Base-by-base conservation (phyloP, 1,140 invertebrate species). In the Pogonomyrmex barbatus region DNA sequence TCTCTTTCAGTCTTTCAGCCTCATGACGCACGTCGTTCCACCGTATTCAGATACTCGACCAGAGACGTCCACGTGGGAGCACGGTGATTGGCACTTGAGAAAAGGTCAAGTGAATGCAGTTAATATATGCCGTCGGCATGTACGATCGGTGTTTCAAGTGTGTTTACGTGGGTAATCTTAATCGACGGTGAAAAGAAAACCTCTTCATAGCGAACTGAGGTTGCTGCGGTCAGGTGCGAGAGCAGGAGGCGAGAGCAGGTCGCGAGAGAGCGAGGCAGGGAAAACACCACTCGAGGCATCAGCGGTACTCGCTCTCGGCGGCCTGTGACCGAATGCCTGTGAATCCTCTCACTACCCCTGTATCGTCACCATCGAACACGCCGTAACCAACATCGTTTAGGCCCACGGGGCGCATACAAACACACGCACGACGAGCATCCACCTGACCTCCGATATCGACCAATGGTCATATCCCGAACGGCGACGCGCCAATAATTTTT, bases 111-210 rank as follows among this genome's bases (percentile, higher is more conserved):
- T 87, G 89, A 88, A 86, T 90, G 81, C 90, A 85, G 86, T 90
- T 90, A 86, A 91, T 90, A 88, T 54, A 56, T 71, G 67, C 45
- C 45, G 62, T 17, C 60, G 63, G 73, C 71, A 52, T 78, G 71
- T 60, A 82, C 56, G 56, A 81, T 82, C 76, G 24, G 52, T 14
- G 58, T 10, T 42, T 93, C 86, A 54, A 94, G 93, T 88, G 54
- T 91, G 86, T 93, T 93, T 93, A 87, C 93, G 93, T 93, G 93
- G 85, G 60, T 93, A 93, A 94, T 94, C 93, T 93, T 90, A 91
- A 94, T 94, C 92, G 79, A 67, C 76, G 78, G 63, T 73, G 78
- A 68, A 91, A 91, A 89, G 85, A 75, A 91, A 86, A 60, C 63
- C n/a, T 60, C 54, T 71, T 24, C 50, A 67, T 68, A 54, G 9